Percentiles rank a stretch among this genome's conserved stretches.
Conservation (phyloP, 2,888 invertebrate species). For the Parnassius smintheus region DNA sequence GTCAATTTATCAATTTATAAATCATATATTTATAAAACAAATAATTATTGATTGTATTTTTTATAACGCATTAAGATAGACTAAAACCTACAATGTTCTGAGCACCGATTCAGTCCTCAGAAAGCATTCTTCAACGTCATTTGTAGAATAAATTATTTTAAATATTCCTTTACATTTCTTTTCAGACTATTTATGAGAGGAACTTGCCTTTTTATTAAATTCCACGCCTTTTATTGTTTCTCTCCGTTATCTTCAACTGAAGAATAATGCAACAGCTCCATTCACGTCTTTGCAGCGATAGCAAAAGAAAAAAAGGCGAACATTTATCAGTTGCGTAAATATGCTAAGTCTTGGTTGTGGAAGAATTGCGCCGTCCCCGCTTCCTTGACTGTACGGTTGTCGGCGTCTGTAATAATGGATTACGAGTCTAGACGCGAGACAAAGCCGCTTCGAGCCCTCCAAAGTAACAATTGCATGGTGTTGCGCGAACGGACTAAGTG, state of each 20-base stretch:
- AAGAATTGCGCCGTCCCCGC: constrained; percentile 48
- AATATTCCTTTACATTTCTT: constrained; percentile 22
- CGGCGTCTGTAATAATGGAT: constrained; percentile 72
- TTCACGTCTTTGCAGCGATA: constrained; percentile 58
- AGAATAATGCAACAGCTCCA: constrained; percentile 69
- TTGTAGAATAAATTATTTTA: constrained; percentile 26
- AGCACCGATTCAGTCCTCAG: constrained; percentile 16
- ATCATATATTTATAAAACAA: too few relatives aligned
- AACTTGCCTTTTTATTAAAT: constrained; percentile 27
- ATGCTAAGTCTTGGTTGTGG: constrained; percentile 69
- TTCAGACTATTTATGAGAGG: constrained; percentile 23
- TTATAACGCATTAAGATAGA: constrained; percentile 18
- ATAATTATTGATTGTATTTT: not conserved
- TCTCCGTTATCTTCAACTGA: constrained; percentile 44
- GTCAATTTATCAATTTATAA: too few relatives aligned
- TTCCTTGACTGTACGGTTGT: constrained; percentile 48
- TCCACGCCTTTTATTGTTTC: constrained; percentile 33
- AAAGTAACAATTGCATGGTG: constrained; percentile 31
- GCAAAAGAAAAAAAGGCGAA: constrained; percentile 61
- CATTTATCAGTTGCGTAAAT: constrained; percentile 72
- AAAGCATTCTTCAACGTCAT: constrained; percentile 26
- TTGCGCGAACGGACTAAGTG: constrained; percentile 34
- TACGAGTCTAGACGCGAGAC: constrained; percentile 75
- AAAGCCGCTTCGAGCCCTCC: constrained; percentile 68
- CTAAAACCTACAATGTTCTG: constrained; percentile 18